These are phyloP conservation scores for Mungos mungo DNA, from an alignment of 2,113 vertebrate species.

Conservation along the genomic window DNA sequence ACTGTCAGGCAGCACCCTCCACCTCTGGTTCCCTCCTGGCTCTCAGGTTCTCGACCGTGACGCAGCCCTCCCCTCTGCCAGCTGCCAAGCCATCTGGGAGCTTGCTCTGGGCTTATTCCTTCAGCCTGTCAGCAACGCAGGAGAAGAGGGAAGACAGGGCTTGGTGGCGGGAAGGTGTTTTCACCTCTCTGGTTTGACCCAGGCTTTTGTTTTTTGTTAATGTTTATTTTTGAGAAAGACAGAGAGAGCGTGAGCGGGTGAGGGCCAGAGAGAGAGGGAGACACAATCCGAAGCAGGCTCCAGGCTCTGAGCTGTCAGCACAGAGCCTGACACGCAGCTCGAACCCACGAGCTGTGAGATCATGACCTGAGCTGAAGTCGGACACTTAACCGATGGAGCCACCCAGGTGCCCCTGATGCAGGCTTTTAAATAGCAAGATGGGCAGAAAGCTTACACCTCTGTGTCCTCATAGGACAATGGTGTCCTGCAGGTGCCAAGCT, in stretches of 20 bases:
- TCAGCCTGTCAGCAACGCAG: not conserved
- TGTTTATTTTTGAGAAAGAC: too few relatives aligned
- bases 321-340: too few relatives aligned
- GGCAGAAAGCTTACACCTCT: not conserved
- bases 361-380: too few relatives aligned
- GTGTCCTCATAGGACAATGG: not conserved
- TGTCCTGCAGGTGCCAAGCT: not conserved
- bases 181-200: not conserved
- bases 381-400: too few relatives aligned
- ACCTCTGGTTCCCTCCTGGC: not conserved
- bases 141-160: not conserved
- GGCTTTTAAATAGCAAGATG: not conserved
- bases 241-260: too few relatives aligned
- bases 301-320: too few relatives aligned
- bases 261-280: too few relatives aligned
- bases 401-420: too few relatives aligned
- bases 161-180: not conserved
- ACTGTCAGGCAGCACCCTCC: accelerated
- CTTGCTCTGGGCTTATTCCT: not conserved
- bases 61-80: not conserved
- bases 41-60: not conserved
- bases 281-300: too few relatives aligned
- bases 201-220: too few relatives aligned
- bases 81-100: not conserved
- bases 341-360: too few relatives aligned